phyloP scores from a whole-genome alignment of 2,888 invertebrate genomes.

The Oscheius sp. region DNA sequence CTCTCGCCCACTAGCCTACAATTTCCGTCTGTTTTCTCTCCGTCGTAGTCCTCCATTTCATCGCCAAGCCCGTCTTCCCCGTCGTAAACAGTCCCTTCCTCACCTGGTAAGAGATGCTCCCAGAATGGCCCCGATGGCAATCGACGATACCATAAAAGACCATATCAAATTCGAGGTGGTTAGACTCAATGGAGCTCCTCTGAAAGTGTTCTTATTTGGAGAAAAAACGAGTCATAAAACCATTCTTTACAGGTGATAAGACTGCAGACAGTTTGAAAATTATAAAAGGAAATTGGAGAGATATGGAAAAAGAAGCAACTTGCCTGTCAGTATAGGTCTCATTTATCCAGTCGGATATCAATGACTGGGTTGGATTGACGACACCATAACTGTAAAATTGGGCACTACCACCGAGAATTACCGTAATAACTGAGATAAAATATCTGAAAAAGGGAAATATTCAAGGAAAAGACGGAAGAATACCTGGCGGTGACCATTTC shows the following conservation, averaged over 20 bases:
- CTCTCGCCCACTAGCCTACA: conserved; percentile 73
- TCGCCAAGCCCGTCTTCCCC: background rate
- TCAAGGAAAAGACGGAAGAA: background rate
- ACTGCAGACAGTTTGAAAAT: background rate
- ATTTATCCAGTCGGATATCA: conserved; percentile 71
- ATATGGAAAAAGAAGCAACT: conserved; percentile 2
- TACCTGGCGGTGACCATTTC: conserved; percentile 30
- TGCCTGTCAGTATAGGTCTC: conserved; percentile 64
- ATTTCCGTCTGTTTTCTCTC: background rate
- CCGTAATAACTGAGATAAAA: conserved; percentile 63
- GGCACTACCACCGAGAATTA: conserved; percentile 70
- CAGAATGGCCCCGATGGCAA: conserved; percentile 68
- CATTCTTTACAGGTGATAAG: background rate
- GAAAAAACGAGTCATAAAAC: background rate
- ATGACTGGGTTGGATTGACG: conserved; percentile 68
- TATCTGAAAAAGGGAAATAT: conserved; percentile 47
- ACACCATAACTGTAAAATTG: conserved; percentile 72
- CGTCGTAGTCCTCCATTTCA: background rate
- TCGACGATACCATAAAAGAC: conserved; percentile 74
- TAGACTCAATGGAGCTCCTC: conserved; percentile 41
- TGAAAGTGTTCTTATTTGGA: conserved; percentile 5
- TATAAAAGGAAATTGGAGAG: background rate
- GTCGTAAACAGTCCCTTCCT: background rate
- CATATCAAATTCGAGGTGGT: conserved; percentile 72
- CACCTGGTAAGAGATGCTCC: conserved; percentile 73